Base-by-base conservation (phyloP, 2,888 invertebrate species). In the Agrotis puta region DNA sequence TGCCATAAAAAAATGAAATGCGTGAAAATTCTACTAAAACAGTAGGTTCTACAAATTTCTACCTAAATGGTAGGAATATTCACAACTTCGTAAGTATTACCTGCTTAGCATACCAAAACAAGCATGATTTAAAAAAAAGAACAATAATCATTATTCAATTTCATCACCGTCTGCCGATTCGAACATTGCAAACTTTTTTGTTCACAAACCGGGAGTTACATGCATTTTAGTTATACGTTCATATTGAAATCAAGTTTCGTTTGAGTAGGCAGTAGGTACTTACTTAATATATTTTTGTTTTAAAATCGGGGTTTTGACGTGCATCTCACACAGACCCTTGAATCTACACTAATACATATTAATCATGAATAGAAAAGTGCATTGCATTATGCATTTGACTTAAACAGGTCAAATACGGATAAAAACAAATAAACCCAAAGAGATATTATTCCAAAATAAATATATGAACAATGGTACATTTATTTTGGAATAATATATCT, bases 331-430 rank as follows among this genome's bases (percentile, higher is more conserved):
- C 76, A 77, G 79, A 77, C 82, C 85, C 86, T 86, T 84, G 79
- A 66, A 64, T 58, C 67, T 81, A 76, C 74, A 79, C 74, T 86
- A 82, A 90, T 92, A 89, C 86, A 90, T 90, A 89, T 91, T 89
- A 83, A 91, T 86, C 74, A 77, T 84, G 90, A 89, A 90, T 91
- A 89, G 87, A 87, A 85, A 88, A 87, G 69, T 82, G 81, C 64
- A 81, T 72, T 87, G 83, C 85, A 88, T 89, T 76, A 88, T 87
- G 83, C 84, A 88, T 83, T 74, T 73, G 18, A 68, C n/a, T n/a
- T 50, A 70, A 57, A 58, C 24, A 48, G 47, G 22, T 59, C 72
- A 73, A 66, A 56, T 50, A 45, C n/a, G 63, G 24, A 57, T 54
- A 58, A 67, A 57, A 58, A 66, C 39, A 39, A 39, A 39, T 39